phyloP scores from a whole-genome alignment of 2,113 vertebrate species.

The Tenrec ecaudatus region DNA sequence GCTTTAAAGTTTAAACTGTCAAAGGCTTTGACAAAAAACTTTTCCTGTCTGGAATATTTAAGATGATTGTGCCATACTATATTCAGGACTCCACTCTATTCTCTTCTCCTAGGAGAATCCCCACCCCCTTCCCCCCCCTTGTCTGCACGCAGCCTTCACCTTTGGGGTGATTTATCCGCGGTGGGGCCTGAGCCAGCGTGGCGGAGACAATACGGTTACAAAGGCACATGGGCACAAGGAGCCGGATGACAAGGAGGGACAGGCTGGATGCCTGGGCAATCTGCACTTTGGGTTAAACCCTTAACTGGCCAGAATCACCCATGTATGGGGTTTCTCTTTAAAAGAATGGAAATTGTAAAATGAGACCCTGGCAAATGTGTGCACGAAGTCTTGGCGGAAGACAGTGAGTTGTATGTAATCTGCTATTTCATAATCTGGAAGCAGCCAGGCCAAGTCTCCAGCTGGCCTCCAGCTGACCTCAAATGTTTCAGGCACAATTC shows the following conservation, averaged over 20 bases:
- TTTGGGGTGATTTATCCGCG: constrained; percentile 33
- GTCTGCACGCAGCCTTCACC: not conserved
- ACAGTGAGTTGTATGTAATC: constrained; percentile 68
- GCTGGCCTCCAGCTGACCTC: constrained; percentile 70
- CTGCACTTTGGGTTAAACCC: constrained; percentile 25
- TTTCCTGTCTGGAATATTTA: constrained; percentile 90
- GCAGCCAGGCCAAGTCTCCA: constrained; percentile 59
- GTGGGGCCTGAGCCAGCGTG: constrained; percentile 22
- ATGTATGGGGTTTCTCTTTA: constrained; percentile 82
- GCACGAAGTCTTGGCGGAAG: constrained; percentile 67
- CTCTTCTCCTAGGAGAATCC: constrained; percentile 75
- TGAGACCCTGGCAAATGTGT: constrained; percentile 66
- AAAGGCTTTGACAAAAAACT: constrained; percentile 90
- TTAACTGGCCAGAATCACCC: constrained; percentile 76
- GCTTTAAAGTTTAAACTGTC: constrained; percentile 91
- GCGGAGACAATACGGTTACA: not conserved
- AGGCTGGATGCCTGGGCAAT: not conserved
- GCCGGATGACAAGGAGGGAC: not conserved
- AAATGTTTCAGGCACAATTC: constrained; percentile 53
- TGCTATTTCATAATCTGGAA: constrained; percentile 80
- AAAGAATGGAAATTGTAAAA: constrained; percentile 81
- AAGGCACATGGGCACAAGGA: constrained; percentile 19
- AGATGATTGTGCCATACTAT: constrained; percentile 86
- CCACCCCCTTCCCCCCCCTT: not conserved
- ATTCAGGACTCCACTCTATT: constrained; percentile 74